phyloP scores from a whole-genome alignment of 2,888 invertebrate species.

The Melikaiella ostensackeni region DNA sequence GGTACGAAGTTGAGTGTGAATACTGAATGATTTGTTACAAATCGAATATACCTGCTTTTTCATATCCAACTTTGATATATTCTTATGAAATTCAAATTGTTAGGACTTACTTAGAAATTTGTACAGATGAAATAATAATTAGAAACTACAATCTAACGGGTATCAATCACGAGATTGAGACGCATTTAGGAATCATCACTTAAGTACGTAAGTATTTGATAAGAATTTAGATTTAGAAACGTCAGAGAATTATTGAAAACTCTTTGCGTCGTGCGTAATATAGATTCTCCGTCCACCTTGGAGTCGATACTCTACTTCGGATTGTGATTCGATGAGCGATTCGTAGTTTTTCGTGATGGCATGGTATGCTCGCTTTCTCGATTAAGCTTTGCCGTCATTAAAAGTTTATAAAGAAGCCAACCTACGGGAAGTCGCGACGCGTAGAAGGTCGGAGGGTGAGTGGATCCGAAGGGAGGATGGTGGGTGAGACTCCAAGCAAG shows the following conservation, averaged over 20 bases:
- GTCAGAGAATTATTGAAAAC: not conserved
- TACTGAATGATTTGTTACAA: slow-evolving; percentile 72
- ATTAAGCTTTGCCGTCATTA: slow-evolving; percentile 77
- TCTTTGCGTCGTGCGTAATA: not conserved
- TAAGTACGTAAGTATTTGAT: too few species aligned
- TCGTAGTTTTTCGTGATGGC: slow-evolving; percentile 62
- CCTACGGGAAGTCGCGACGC: slow-evolving; percentile 64
- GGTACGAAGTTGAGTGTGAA: slow-evolving; percentile 68
- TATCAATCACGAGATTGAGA: too few species aligned
- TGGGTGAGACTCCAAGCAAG: slow-evolving; percentile 69
- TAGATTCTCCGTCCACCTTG: not conserved
- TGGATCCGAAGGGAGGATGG: slow-evolving; percentile 66
- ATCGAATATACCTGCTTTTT: slow-evolving; percentile 62
- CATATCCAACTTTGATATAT: not conserved
- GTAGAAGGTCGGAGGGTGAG: slow-evolving; percentile 68
- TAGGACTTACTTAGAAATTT: too few species aligned
- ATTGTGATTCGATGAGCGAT: slow-evolving; percentile 71
- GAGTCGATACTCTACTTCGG: slow-evolving; percentile 43
- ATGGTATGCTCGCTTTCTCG: slow-evolving; percentile 67
- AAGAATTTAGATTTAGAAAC: too few species aligned
- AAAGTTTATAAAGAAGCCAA: slow-evolving; percentile 77
- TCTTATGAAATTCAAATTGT: not conserved
- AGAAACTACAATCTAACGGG: too few species aligned
- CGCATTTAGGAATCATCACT: too few species aligned
- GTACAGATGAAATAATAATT: too few species aligned